These are phyloP conservation scores for Cotesia vestalis DNA, from an alignment of 1,140 invertebrate genomes.

Conservation along the genomic window DNA sequence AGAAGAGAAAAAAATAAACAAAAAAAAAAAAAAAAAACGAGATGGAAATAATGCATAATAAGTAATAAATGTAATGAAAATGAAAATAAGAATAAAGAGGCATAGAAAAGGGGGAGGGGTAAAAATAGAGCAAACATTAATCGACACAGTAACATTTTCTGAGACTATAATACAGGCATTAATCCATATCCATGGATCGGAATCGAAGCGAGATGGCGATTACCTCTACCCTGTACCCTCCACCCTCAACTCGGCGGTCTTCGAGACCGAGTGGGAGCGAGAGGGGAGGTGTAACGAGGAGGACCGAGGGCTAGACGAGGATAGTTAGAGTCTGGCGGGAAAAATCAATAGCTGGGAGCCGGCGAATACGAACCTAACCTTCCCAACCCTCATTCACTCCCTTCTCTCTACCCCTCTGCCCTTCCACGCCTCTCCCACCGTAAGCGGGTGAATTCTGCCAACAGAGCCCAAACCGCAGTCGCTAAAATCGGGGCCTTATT, in stretches of 20 bases:
- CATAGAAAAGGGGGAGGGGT: neutral
- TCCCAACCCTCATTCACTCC: conserved; percentile 46
- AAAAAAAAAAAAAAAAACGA: neutral
- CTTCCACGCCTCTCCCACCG: conserved; percentile 28
- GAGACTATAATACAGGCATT: conserved; percentile 26
- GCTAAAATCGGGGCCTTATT: too few relatives aligned
- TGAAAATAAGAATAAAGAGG: neutral
- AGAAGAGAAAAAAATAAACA: neutral
- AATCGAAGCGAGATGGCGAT: conserved; percentile 47
- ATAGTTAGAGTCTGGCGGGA: conserved; percentile 62
- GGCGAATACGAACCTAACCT: conserved; percentile 64
- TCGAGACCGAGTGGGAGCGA: conserved; percentile 42
- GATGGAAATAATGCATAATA: neutral
- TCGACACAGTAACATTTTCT: conserved; percentile 27
- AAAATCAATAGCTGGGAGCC: conserved; percentile 66
- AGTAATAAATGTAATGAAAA: neutral
- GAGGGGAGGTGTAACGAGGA: conserved; percentile 35
- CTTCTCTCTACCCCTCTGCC: conserved; percentile 40
- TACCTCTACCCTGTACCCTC: conserved; percentile 31
- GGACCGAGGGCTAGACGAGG: conserved; percentile 49
- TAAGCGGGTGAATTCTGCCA: conserved; percentile 33
- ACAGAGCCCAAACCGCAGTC: conserved; percentile 19
- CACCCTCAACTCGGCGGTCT: conserved; percentile 26
- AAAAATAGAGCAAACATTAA: conserved; percentile 23
- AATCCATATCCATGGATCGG: conserved; percentile 46